phyloP scores from a whole-genome alignment of 1,140 invertebrate genomes.

The Drosophila subobscura region DNA sequence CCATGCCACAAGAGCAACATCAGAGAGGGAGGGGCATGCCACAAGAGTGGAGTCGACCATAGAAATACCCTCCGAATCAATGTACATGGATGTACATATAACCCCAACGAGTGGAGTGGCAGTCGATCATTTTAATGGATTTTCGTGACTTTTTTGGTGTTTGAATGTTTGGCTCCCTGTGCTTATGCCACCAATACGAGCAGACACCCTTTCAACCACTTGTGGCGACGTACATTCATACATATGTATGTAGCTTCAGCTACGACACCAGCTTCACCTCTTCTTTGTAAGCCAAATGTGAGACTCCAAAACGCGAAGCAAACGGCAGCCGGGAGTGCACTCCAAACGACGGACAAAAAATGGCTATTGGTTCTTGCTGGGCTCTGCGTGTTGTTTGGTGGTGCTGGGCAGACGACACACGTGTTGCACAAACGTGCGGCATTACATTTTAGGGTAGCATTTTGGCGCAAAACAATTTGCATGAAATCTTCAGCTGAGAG shows the following conservation, averaged over 20 bases:
- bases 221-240: slow-evolving; percentile 15
- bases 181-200: not conserved
- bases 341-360: slow-evolving; percentile 31
- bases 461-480: too few relatives aligned
- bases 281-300: slow-evolving; percentile 13
- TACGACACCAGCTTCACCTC: slow-evolving; percentile 25
- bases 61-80: too few relatives aligned
- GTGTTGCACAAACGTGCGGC: slow-evolving; percentile 41
- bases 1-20: too few relatives aligned
- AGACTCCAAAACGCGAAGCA: slow-evolving; percentile 5
- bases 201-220: slow-evolving; percentile 7
- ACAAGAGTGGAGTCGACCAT: too few relatives aligned
- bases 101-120: too few relatives aligned
- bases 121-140: too few relatives aligned
- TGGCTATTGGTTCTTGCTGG: slow-evolving; percentile 12
- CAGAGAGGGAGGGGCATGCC: too few relatives aligned
- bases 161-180: too few relatives aligned
- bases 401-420: slow-evolving; percentile 21
- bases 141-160: too few relatives aligned
- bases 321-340: slow-evolving; percentile 34
- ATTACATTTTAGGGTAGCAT: too few relatives aligned
- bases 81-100: too few relatives aligned
- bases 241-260: not conserved
- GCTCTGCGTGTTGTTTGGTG: not conserved
- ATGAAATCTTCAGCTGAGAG: too few relatives aligned